Percentiles rank a stretch among this genome's conserved stretches.
Conservation (phyloP, 2,113 vertebrate species). For the Varanus salvator region DNA sequence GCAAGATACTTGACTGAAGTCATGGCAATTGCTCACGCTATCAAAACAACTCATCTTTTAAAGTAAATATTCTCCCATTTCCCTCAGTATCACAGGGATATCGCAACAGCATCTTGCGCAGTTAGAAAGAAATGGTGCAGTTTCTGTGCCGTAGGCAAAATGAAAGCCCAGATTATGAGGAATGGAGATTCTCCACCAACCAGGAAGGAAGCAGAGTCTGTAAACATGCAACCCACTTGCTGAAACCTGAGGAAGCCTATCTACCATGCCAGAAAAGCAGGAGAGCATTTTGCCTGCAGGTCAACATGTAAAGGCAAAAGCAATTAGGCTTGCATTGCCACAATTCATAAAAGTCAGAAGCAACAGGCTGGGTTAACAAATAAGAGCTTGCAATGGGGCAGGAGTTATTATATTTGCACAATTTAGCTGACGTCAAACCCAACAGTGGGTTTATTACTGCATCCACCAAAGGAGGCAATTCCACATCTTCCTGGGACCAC, state of each 20-base stretch:
- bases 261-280: background rate
- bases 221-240: background rate
- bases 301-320: background rate
- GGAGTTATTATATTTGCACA: background rate
- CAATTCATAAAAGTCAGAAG: background rate
- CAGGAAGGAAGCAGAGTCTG: background rate
- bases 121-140: background rate
- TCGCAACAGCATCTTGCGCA: background rate
- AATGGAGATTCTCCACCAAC: background rate
- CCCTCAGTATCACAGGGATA: background rate
- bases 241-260: constrained; percentile 5
- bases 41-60: background rate
- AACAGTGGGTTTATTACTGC: background rate
- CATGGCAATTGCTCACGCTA: background rate
- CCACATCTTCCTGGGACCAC: background rate
- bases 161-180: background rate
- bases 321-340: constrained; percentile 3
- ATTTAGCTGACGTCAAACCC: background rate
- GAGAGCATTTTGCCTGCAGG: constrained; percentile 8
- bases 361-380: background rate
- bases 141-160: constrained; percentile 28
- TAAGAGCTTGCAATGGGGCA: background rate
- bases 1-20: background rate
- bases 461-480: background rate
- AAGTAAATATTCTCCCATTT: background rate